Evolutionary conservation across 2,113 vertebrate species (phyloP).

Genomic region (Phrynosoma platyrhinos): DNA sequence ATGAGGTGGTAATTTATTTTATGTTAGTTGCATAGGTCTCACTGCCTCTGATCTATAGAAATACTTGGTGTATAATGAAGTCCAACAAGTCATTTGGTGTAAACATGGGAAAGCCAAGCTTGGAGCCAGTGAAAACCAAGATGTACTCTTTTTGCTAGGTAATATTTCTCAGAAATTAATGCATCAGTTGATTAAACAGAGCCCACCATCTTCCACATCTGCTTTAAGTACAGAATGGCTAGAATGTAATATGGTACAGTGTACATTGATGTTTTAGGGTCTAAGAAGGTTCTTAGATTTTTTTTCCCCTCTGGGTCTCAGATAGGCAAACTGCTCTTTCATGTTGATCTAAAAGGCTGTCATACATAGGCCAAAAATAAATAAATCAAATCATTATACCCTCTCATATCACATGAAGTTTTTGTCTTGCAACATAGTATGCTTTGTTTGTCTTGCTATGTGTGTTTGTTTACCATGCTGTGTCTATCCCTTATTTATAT

Average conservation of each 20-base stretch:
- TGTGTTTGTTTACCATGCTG: background rate
- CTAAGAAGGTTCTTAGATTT: background rate
- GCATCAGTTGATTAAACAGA: conserved; percentile 62
- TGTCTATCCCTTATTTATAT: background rate
- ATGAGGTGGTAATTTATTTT: conserved; percentile 86
- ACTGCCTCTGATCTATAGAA: conserved; percentile 88
- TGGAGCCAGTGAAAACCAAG: conserved; percentile 51
- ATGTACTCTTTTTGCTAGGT: conserved; percentile 41
- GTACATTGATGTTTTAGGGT: background rate
- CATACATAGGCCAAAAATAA: conserved; percentile 17
- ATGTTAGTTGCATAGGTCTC: conserved; percentile 84
- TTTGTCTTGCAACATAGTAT: background rate
- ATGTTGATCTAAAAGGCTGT: conserved; percentile 19
- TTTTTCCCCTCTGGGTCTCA: background rate
- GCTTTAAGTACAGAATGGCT: conserved; percentile 48
- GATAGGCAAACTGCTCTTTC: conserved; percentile 38
- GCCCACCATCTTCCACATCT: conserved; percentile 15
- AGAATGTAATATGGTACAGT: background rate
- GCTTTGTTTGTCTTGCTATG: background rate
- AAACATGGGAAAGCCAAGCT: conserved; percentile 61
- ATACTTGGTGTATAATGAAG: conserved; percentile 81
- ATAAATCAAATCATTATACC: background rate
- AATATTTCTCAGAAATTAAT: conserved; percentile 60
- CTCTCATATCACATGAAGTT: background rate
- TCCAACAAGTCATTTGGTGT: conserved; percentile 71